phyloP scores from a whole-genome alignment of 2,888 invertebrate species.

The Drosophila neutralis region DNA sequence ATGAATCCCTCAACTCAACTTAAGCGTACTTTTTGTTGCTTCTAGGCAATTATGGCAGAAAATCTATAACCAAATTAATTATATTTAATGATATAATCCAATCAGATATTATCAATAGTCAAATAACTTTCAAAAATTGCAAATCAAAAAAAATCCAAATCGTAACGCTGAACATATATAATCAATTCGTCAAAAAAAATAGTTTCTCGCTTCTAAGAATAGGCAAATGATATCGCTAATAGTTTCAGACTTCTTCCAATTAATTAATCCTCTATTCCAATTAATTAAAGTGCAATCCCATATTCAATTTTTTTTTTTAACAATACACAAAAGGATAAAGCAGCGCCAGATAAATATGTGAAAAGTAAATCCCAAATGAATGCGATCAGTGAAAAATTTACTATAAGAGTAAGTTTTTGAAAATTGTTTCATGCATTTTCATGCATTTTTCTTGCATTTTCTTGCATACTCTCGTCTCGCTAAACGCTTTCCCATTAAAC shows the following conservation, averaged over 20 bases:
- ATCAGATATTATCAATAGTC: background rate
- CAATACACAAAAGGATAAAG: constrained; percentile 54
- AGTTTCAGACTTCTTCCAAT: constrained; percentile 3
- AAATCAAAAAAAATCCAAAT: background rate
- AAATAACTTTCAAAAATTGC: background rate
- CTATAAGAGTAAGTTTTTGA: constrained; percentile 65
- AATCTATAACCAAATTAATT: background rate
- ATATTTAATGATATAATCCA: background rate
- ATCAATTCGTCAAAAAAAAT: background rate
- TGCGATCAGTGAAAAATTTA: constrained; percentile 63
- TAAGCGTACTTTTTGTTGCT: background rate
- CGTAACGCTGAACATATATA: background rate
- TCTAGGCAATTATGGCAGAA: background rate
- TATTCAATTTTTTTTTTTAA: constrained; percentile 13
- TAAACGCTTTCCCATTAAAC: constrained; percentile 60
- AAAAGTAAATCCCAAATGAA: constrained; percentile 56
- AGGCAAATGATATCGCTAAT: background rate
- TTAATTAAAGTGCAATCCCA: constrained; percentile 14
- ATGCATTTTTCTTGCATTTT: constrained; percentile 39
- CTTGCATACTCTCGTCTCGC: constrained; percentile 38
- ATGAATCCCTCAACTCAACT: background rate
- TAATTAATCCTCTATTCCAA: constrained; percentile 7
- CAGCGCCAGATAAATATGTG: constrained; percentile 45
- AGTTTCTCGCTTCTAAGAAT: constrained; percentile 6
- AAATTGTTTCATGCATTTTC: constrained; percentile 12